A percentile compares a stretch with the other conserved stretches of the same genome.
phyloP scores from a whole-genome alignment of 2,888 invertebrate genomes.

The Lordiphosa andalusiaca region DNA sequence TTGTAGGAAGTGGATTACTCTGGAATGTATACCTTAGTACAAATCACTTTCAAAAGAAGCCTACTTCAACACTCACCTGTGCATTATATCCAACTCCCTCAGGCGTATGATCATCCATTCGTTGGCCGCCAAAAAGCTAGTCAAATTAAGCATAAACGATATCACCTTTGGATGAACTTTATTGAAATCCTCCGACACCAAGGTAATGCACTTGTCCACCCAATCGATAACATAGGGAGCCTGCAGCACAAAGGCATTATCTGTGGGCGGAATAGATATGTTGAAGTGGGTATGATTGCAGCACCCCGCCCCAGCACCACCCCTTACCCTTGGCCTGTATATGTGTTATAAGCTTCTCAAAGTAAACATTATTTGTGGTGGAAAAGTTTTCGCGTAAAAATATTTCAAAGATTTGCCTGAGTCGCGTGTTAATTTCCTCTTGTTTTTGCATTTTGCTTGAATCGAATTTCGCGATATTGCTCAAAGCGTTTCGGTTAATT shows the following conservation, averaged over 20 bases:
- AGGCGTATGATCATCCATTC: slow-evolving; percentile 84
- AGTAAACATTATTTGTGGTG: slow-evolving; percentile 83
- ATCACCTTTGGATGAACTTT: slow-evolving; percentile 81
- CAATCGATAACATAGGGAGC: slow-evolving; percentile 79
- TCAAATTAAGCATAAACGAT: slow-evolving; percentile 85
- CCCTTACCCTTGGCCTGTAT: slow-evolving; percentile 81
- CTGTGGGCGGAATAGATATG: slow-evolving; percentile 53
- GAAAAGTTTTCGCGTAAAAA: slow-evolving; percentile 73
- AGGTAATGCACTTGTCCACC: slow-evolving; percentile 79
- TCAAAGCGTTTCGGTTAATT: background rate
- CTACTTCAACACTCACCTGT: slow-evolving; percentile 53
- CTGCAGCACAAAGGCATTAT: slow-evolving; percentile 76
- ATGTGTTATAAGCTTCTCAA: slow-evolving; percentile 84
- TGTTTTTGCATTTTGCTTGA: slow-evolving; percentile 55
- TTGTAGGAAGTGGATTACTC: slow-evolving; percentile 62
- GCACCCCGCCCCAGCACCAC: background rate
- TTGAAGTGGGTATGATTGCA: slow-evolving; percentile 3
- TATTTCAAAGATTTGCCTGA: slow-evolving; percentile 69
- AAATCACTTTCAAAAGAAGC: too few species aligned
- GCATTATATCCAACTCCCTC: slow-evolving; percentile 78
- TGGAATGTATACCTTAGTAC: slow-evolving; percentile 23
- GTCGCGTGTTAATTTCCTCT: slow-evolving; percentile 61
- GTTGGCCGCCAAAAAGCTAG: slow-evolving; percentile 83
- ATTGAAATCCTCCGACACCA: slow-evolving; percentile 76
- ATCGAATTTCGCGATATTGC: slow-evolving; percentile 1